Base-by-base conservation (phyloP, 2,113 vertebrate genomes). In the Fregata magnificens region DNA sequence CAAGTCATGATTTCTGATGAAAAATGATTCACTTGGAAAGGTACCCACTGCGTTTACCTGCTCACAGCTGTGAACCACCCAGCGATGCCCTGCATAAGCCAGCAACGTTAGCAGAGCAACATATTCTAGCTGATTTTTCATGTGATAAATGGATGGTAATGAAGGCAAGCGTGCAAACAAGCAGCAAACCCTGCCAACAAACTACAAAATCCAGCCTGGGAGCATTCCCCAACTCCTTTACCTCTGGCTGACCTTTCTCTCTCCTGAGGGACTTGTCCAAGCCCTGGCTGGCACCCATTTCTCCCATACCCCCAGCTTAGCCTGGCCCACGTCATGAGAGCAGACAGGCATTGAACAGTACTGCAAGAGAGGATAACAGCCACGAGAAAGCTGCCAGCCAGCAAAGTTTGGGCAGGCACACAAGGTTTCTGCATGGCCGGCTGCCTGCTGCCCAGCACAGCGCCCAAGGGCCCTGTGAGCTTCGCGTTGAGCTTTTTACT, bases 261-360 rank as follows among this genome's bases (percentile, higher is more conserved):
- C 25, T 31, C 74, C 6, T 0, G 0, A 28, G 24, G 53, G 36
- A n/a, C 10, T 45, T 5, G 0, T 49, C 62, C 56, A 50, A 72
- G 44, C 26, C 18, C 53, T 31, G 20, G 12, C 2, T 62, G 81
- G 31, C 63, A 36, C 55, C 40, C 29, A 4, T 8, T 10, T 42
- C 71, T 74, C 78, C 49, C 31, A 11, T 10, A 36, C 6, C 38
- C 22, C 25, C 11, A 1, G 44, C 38, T 63, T 9, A 69, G 44
- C 55, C 88, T 45, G 50, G 5, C 18, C 31, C 42, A 32, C 44
- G 29, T 13, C 9, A 0, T 4, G 36, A 24, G 11, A n/a, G 50
- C 36, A 53, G 19, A 10, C 31, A 19, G 53, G 49, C 55, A 6
- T 3, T 15, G 50, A 40, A 1, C 45, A 53, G 56, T 29, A 26